Evolutionary conservation across 2,113 vertebrate species (phyloP), one percentile per base, ranked within the genome.

Genomic region (Phycodurus eques): DNA sequence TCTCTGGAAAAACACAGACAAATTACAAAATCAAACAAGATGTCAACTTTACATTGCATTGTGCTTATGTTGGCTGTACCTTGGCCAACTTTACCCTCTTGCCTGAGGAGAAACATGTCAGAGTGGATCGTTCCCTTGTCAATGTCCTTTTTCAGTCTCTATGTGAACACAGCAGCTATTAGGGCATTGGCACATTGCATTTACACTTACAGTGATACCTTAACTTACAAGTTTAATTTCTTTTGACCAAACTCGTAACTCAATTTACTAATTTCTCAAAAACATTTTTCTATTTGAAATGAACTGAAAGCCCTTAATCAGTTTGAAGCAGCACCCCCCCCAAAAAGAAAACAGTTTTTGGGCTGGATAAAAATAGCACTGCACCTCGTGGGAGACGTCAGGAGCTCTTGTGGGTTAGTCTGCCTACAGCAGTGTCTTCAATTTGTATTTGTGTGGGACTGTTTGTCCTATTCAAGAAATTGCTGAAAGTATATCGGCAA

Each of bases 71-170:
- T 27, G 11, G 67, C 10, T n/a, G 13, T 82, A 95, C 94, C 94
- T 92, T 94, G 92, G 44, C 84, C 90, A 1, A 94, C 94, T 85
- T 88, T 84, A 0, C 92, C 93, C 68, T 96, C 95, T 5, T 84
- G 67, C 84, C 91, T 96, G 80, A 99, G 88, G 49, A 96, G 90
- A 81, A 96, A 98, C 97, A 95, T 96, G 81, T 99, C 96, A 0
- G 94, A 91, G 77, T 99, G 96, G 81, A 95, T 94, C 59, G 90
- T 95, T 74, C 98, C 97, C 83, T 93, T 96, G 89, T 99, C 98
- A 57, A 98, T 95, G 2, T 99, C 98, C 12, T 97, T 99, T 89
- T 95, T 99, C 49, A 96, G 89, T 91, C 93, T 94, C 96, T 99
- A 83, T 8, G 80, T 68, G 66, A 78, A 76, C 72, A 74, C 14